Evolutionary conservation across 2,113 vertebrate species (phyloP), one percentile per base, ranked within the genome.

Genomic region (Nerophis lumbriciformis): DNA sequence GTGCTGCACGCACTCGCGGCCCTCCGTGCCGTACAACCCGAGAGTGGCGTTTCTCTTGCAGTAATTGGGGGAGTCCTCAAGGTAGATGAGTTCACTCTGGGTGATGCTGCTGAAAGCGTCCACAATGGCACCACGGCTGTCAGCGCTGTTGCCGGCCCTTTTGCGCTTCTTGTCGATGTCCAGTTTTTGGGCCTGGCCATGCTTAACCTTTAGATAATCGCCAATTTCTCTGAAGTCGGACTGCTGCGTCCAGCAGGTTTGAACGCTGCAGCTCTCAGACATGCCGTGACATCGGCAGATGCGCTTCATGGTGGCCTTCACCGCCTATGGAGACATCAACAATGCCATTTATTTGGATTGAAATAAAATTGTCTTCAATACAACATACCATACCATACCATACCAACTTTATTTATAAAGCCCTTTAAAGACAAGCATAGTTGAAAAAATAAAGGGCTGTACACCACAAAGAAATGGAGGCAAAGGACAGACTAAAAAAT

Each of bases 1-100:
- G 0, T 83, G 82, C 76, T 93, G 93, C 72, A 96, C 76, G 64
- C 97, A 99, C 77, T 98, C 95, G 0, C 97, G 90, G 51, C 93
- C 95, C 77, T 97, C 95, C 0, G 96, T 98, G 76, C 97, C 95
- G 0, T 91, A 84, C 65, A 96, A 79, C n/a, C 95, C 95, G 66
- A 95, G 65, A 59, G 92, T 97, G 82, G 61, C 68, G 39, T 99
- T 99, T 72, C 68, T 89, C 1, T 69, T 79, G 81, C 97, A 99
- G 84, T 98, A 99, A 83, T 99, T 93, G 0, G 96, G 96, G 0
- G 97, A 99, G 35, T 97, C 95, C 73, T 99, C 96, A 83, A 98
- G 75, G 82, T 95, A 99, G 74, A 98, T 81, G 0, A 99, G 92
- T 67, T 99, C 93, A 0, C 91, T 82, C 65, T 85, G 77, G 0